A percentile compares a stretch with the other conserved stretches of the same genome.
Conservation (phyloP, 2,888 invertebrate genomes). For the Microdon myrmicae region DNA sequence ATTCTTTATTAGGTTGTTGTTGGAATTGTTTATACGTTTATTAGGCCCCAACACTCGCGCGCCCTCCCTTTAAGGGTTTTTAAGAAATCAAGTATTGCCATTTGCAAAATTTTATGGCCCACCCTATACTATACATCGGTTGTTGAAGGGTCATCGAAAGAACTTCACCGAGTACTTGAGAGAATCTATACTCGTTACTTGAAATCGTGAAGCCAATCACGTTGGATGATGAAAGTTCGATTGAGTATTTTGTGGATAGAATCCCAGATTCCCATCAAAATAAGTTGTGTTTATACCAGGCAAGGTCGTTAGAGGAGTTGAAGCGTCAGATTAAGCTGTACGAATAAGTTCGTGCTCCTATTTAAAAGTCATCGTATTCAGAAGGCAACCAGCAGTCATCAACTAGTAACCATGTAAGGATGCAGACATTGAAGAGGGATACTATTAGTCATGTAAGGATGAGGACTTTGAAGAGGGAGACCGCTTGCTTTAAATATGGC, state of each 20-base stretch:
- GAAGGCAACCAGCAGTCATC: not conserved
- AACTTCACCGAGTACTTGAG: conserved; percentile 8
- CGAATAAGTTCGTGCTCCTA: conserved; percentile 22
- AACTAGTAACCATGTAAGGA: not conserved
- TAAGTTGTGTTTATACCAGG: conserved; percentile 30
- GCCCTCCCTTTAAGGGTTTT: too few relatives aligned
- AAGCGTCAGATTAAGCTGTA: conserved; percentile 23
- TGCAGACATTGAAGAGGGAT: too few relatives aligned
- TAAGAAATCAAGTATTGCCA: too few relatives aligned
- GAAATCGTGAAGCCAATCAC: conserved; percentile 26
- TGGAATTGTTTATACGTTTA: too few relatives aligned
- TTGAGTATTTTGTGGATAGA: conserved; percentile 38
- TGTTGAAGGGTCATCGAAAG: conserved; percentile 15
- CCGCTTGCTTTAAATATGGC: too few relatives aligned
- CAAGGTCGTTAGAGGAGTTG: conserved; percentile 5
- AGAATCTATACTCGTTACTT: conserved; percentile 28
- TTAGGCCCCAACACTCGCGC: too few relatives aligned
- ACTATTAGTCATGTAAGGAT: not conserved
- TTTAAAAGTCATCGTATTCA: conserved; percentile 1
- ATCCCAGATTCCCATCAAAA: conserved; percentile 20
- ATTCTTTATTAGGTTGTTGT: too few relatives aligned
- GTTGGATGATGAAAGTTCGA: conserved; percentile 35
- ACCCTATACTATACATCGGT: conserved; percentile 13
- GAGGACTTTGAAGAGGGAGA: not conserved
- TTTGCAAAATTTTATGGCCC: too few relatives aligned